phyloP scores from a whole-genome alignment of 2,888 invertebrate genomes.

The Drosophila anomalipes region DNA sequence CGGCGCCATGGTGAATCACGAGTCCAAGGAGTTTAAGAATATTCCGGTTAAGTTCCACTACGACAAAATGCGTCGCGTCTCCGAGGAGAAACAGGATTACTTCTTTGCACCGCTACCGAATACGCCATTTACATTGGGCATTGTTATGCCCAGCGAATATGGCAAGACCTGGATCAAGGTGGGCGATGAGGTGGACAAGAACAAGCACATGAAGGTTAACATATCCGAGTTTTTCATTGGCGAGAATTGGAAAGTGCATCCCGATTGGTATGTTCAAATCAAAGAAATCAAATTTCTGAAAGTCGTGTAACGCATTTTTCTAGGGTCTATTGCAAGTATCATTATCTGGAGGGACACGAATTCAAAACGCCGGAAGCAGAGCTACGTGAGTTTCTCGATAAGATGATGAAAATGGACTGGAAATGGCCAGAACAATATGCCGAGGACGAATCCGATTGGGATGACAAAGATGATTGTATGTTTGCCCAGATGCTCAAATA shows the following conservation, averaged over 20 bases:
- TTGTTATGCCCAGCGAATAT: constrained; percentile 92
- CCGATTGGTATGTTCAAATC: constrained; percentile 89
- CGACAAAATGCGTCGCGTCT: constrained; percentile 93
- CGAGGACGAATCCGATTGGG: constrained; percentile 81
- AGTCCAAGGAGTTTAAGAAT: constrained; percentile 88
- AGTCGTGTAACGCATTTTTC: not conserved
- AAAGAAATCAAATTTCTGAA: not conserved
- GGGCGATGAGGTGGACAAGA: constrained; percentile 90
- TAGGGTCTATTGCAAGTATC: constrained; percentile 95
- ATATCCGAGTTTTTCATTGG: constrained; percentile 91
- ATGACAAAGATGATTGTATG: constrained; percentile 82
- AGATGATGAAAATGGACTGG: constrained; percentile 88
- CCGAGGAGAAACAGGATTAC: constrained; percentile 92
- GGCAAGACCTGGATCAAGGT: constrained; percentile 88
- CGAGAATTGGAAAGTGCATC: constrained; percentile 92
- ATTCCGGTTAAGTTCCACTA: constrained; percentile 93
- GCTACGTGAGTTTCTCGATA: constrained; percentile 90
- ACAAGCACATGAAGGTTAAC: constrained; percentile 89
- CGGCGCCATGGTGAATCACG: constrained; percentile 90
- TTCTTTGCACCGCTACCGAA: constrained; percentile 92
- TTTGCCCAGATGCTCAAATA: not conserved
- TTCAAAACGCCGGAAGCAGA: constrained; percentile 91
- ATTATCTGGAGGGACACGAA: constrained; percentile 92
- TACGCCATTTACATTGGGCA: constrained; percentile 94
- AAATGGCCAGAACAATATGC: constrained; percentile 89